Conservation (phyloP, 2,797 vertebrate genomes). For the Lepilemur septentrionalis region DNA sequence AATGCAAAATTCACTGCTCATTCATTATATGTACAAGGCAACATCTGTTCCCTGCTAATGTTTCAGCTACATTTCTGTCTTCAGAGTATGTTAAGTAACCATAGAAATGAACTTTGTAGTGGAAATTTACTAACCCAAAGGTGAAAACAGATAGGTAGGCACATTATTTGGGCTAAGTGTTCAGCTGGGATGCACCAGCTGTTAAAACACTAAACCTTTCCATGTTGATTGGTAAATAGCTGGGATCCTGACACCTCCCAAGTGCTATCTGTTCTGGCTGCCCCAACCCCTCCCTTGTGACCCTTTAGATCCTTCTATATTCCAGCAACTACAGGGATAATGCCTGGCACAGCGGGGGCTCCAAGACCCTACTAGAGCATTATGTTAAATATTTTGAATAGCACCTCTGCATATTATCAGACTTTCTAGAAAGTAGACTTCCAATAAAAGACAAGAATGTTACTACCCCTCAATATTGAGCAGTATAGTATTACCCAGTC, state of each 20-base stretch:
- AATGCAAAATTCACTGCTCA: constrained; percentile 61
- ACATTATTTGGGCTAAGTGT: neutral
- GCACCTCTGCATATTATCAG: neutral
- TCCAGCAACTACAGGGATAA: neutral
- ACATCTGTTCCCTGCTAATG: constrained; percentile 69
- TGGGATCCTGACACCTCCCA: neutral
- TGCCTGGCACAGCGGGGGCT: neutral
- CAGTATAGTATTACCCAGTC: neutral
- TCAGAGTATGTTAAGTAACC: constrained; percentile 68
- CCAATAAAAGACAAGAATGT: neutral
- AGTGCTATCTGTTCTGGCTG: neutral
- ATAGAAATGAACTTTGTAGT: constrained; percentile 58
- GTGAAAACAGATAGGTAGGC: constrained; percentile 24
- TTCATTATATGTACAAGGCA: constrained; percentile 74
- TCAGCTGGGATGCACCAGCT: constrained; percentile 29
- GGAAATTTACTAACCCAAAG: constrained; percentile 43
- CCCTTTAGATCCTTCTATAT: neutral
- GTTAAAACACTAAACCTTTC: constrained; percentile 45
- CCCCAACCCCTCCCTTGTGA: neutral
- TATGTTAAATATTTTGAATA: constrained; percentile 17
- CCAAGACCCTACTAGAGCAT: neutral
- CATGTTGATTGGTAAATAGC: neutral
- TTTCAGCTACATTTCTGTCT: constrained; percentile 53
- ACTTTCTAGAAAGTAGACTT: neutral
- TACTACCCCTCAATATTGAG: neutral